Conservation (phyloP, 2,888 invertebrate species). For the Amphipyra tragopoginis region DNA sequence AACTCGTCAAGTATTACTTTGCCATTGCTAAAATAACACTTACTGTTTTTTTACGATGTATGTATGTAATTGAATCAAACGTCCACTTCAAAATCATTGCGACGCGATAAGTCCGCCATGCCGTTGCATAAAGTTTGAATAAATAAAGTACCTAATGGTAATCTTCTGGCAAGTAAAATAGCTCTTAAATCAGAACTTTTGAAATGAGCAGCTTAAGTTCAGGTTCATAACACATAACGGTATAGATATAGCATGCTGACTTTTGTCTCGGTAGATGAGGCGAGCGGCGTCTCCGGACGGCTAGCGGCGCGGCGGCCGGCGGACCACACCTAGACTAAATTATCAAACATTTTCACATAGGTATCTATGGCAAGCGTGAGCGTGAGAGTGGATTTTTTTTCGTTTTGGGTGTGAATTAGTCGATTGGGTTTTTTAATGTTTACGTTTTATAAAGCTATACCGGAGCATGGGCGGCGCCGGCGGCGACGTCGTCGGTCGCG, state of each 20-base stretch:
- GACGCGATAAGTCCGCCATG: background rate
- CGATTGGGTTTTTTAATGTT: slow-evolving; percentile 90
- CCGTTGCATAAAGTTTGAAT: too few relatives aligned
- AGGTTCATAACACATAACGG: slow-evolving; percentile 53
- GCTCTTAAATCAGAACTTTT: slow-evolving; percentile 21
- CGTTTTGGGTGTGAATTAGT: slow-evolving; percentile 90
- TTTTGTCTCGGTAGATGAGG: slow-evolving; percentile 90
- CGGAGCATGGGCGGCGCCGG: slow-evolving; percentile 86
- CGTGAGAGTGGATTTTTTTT: slow-evolving; percentile 90
- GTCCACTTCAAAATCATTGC: background rate
- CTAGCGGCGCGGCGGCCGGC: slow-evolving; percentile 85
- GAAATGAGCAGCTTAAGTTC: slow-evolving; percentile 47
- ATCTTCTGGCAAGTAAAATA: background rate
- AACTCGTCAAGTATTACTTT: background rate
- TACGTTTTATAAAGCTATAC: slow-evolving; percentile 87
- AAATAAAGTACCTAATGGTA: too few relatives aligned
- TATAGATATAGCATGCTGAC: slow-evolving; percentile 75
- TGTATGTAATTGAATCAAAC: slow-evolving; percentile 7
- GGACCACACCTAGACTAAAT: slow-evolving; percentile 89
- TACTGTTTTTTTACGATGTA: slow-evolving; percentile 1
- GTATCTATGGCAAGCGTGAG: slow-evolving; percentile 90
- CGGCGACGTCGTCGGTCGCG: slow-evolving; percentile 66
- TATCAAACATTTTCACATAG: slow-evolving; percentile 89
- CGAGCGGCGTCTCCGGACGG: slow-evolving; percentile 85
- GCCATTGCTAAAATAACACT: slow-evolving; percentile 34